Evolutionary conservation across 2,113 vertebrate genomes (phyloP), one percentile per base, ranked within the genome.

Genomic region (Himantopus leucocephalus): DNA sequence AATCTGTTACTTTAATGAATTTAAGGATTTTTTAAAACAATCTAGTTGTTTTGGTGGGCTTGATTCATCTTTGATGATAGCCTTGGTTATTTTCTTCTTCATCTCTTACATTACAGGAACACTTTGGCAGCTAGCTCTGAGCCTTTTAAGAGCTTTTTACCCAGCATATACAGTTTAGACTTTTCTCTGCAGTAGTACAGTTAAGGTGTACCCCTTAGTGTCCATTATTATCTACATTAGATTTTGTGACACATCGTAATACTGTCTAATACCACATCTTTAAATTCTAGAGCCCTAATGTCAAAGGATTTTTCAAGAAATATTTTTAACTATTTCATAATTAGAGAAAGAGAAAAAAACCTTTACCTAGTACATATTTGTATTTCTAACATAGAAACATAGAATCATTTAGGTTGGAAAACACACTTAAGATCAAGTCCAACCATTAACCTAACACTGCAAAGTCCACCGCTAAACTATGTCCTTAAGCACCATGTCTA

Each of bases 401-500:
- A 68, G 27, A 77, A n/a, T 35, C 3, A 8, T 35, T 74, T 71
- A 29, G 2, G 11, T 50, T 79, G 26, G 14, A 78, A 77, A 85
- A 73, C 8, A 34, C 13, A 6, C 3, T 18, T 29, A 63, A 23
- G 37, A 35, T 19, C 1, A 3, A 37, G 9, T 64, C 21, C 8
- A 58, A 35, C 26, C 0, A 1, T 43, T 23, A 35, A 50, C 27
- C 12, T 78, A 41, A 39, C 12, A 39, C 15, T 64, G n/a, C 10
- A 5, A 73, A 77, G 7, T 60, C 47, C 59, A 68, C n/a, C 32
- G 14, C 23, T 56, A 73, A 88, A 70, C 8, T 19, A 27, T 23
- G 14, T 77, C 27, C 30, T 18, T 43, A 32, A 29, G 8, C 4
- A 0, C 23, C 1, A 2, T 8, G 3, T 23, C 29, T 34, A 34